These are phyloP conservation scores for Corvus hawaiiensis DNA, from an alignment of 2,113 vertebrate species.

Conservation along the genomic window DNA sequence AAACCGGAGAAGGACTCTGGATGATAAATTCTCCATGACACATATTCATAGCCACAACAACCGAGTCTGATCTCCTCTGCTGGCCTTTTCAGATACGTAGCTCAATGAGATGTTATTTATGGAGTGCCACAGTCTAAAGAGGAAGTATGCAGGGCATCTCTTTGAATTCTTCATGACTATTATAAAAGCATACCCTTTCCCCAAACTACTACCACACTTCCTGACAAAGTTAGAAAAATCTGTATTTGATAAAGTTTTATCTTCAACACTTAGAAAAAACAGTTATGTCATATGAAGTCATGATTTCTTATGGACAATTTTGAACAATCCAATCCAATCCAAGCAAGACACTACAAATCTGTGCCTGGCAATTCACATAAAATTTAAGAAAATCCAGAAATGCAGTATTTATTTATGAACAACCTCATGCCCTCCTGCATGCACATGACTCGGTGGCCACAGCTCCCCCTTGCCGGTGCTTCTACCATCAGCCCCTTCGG, in stretches of 20 bases:
- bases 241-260: not conserved
- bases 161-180: not conserved
- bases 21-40: not conserved
- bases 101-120: constrained; percentile 28
- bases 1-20: not conserved
- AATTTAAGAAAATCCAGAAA: not conserved
- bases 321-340: not conserved
- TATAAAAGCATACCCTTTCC: not conserved
- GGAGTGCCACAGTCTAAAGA: not conserved
- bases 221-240: not conserved
- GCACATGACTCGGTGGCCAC: rapidly evolving
- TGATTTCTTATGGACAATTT: not conserved
- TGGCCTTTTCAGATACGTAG: not conserved
- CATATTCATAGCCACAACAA: not conserved
- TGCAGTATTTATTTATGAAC: not conserved
- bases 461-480: rapidly evolving
- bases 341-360: not conserved
- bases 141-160: not conserved
- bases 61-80: not conserved
- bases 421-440: rapidly evolving
- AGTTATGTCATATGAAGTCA: not conserved
- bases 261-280: not conserved
- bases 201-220: not conserved
- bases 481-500: not conserved
- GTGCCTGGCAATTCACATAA: not conserved